Evolutionary conservation across 2,797 vertebrate species (phyloP).

Genomic region (Dromococcyx pavoninus): DNA sequence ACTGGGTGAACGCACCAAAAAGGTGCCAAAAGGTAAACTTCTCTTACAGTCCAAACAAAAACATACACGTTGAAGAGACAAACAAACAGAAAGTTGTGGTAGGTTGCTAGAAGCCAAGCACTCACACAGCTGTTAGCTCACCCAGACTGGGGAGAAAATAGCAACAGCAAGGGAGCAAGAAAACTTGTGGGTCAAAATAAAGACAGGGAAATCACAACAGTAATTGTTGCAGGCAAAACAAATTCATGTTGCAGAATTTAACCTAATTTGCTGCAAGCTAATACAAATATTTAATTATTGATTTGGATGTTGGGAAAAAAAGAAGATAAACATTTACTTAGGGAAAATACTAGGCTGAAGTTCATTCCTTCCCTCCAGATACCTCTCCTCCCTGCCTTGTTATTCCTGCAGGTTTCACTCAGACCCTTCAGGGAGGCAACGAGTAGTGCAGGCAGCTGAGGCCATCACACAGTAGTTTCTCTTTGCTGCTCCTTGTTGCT

Average conservation of each 20-base stretch:
- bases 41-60: neutral
- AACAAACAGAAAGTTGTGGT: neutral
- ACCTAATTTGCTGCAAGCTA: neutral
- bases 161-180: neutral
- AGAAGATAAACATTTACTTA: neutral
- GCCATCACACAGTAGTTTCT: neutral
- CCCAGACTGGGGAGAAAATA: neutral
- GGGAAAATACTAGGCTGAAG: neutral
- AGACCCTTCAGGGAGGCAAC: neutral
- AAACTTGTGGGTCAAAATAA: neutral
- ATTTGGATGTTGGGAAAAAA: neutral
- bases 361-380: neutral
- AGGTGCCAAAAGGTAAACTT: neutral
- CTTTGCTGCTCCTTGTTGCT: neutral
- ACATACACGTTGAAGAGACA: neutral
- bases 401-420: neutral
- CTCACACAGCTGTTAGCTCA: neutral
- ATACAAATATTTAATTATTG: constrained; percentile 27
- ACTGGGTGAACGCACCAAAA: neutral
- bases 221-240: neutral
- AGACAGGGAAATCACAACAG: neutral
- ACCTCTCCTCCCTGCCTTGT: neutral
- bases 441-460: neutral
- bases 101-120: neutral
- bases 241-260: neutral